These are phyloP conservation scores for Rhagium mordax DNA, from an alignment of 2,888 invertebrate species.

Conservation along the genomic window DNA sequence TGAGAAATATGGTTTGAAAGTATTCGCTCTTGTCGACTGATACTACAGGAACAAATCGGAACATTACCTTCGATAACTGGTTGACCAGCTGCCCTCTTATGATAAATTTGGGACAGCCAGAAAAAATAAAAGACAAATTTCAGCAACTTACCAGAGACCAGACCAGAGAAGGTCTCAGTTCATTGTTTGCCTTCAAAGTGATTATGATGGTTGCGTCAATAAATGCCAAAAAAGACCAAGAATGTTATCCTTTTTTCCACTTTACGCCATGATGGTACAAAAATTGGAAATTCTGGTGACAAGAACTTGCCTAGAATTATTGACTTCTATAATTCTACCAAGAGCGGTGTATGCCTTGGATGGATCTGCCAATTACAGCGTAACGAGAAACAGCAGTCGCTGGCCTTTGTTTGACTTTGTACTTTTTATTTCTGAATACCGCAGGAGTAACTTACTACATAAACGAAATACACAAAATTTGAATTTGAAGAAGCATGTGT, in stretches of 20 bases:
- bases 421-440: too few species aligned
- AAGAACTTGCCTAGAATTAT: neutral
- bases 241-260: neutral
- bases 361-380: neutral
- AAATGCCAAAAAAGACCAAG: neutral
- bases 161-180: constrained; percentile 21
- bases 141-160: constrained; percentile 35
- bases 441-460: too few species aligned
- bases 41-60: neutral
- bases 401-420: too few species aligned
- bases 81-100: constrained; percentile 36
- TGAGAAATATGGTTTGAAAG: neutral
- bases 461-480: too few species aligned
- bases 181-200: constrained; percentile 42
- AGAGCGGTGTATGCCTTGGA: neutral
- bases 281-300: neutral
- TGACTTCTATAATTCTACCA: neutral
- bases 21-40: neutral
- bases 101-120: constrained; percentile 44
- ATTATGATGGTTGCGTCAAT: neutral
- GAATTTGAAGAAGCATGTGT: too few species aligned
- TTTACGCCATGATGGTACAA: neutral
- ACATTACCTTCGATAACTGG: constrained; percentile 36
- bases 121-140: constrained; percentile 51
- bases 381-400: neutral